Conservation (phyloP, 1,140 invertebrate genomes). For the Anastatus disparis region DNA sequence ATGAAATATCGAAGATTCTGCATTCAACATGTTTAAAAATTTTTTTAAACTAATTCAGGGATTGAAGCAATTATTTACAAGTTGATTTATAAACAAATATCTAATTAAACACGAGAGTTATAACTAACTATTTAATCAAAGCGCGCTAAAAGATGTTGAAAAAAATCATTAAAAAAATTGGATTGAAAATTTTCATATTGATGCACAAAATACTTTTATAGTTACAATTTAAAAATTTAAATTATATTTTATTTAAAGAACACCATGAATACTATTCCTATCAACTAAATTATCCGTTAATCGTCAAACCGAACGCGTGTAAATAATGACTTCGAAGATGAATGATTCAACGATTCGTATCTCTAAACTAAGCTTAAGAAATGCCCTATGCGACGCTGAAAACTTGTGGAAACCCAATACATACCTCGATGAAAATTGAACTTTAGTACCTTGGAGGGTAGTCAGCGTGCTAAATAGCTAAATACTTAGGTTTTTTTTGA, state of each 20-base stretch:
- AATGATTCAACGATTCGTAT: constrained; percentile 9
- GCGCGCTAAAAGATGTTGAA: too few species aligned
- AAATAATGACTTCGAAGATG: neutral
- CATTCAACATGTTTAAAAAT: too few species aligned
- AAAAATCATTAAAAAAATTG: neutral
- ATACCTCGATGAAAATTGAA: constrained; percentile 59
- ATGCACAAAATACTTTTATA: too few species aligned
- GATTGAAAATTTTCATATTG: too few species aligned
- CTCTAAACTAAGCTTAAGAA: constrained; percentile 41
- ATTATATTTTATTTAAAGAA: too few species aligned
- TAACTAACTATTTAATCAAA: too few species aligned
- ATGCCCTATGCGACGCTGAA: constrained; percentile 58
- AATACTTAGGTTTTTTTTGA: constrained; percentile 44
- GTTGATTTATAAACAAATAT: too few species aligned
- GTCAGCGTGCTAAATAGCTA: constrained; percentile 62
- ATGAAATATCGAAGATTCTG: too few species aligned
- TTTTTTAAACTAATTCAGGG: too few species aligned
- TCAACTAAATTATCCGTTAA: neutral
- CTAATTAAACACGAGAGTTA: too few species aligned
- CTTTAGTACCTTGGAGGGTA: constrained; percentile 51
- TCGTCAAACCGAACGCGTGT: neutral
- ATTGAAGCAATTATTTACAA: too few species aligned
- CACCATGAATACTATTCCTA: constrained; percentile 31
- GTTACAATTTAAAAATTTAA: too few species aligned
- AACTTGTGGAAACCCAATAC: constrained; percentile 61